Conservation (phyloP, 2,797 vertebrate genomes). For the Apogon talboti region DNA sequence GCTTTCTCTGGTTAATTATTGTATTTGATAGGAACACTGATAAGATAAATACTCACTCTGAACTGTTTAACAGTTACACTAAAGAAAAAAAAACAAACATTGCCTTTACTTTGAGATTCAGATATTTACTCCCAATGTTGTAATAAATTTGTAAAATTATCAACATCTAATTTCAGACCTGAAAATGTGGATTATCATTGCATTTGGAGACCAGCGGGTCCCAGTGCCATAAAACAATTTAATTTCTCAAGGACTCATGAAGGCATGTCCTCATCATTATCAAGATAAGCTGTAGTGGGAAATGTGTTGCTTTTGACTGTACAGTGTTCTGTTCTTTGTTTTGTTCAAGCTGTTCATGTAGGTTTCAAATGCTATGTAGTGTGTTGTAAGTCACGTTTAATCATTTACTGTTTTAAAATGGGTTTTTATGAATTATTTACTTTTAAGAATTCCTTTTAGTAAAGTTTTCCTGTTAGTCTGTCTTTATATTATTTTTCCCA, state of each 20-base stretch:
- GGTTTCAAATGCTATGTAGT: not conserved
- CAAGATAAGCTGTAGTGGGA: constrained; percentile 27
- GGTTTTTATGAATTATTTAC: no score
- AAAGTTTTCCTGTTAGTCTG: no score
- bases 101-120: not conserved
- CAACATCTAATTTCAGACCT: no score
- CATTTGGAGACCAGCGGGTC: not conserved
- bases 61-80: not conserved
- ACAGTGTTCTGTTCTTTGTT: not conserved
- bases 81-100: not conserved
- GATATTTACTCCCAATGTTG: not conserved
- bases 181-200: no score
- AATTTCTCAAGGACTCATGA: constrained; percentile 21
- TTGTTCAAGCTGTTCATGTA: not conserved
- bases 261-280: not conserved
- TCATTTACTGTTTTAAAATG: not conserved
- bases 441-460: no score
- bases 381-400: not conserved
- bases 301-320: not conserved
- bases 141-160: no score
- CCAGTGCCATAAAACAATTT: constrained; percentile 22
- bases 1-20: constrained; percentile 60
- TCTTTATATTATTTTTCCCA: no score
- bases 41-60: constrained; percentile 19
- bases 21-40: constrained; percentile 27